phyloP scores from a whole-genome alignment of 2,888 invertebrate species.

The Mesoligia furuncula region DNA sequence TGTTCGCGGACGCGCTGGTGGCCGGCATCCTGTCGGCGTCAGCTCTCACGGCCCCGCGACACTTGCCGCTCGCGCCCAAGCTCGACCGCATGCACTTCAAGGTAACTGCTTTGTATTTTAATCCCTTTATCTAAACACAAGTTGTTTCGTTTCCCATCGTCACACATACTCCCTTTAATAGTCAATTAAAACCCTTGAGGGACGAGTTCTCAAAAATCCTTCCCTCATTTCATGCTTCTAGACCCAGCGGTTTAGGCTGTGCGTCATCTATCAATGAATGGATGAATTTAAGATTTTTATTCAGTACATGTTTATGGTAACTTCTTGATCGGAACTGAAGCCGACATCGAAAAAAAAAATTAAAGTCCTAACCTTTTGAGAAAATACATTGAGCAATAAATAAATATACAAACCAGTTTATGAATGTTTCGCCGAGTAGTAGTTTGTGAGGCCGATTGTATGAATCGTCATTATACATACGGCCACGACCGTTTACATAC shows the following conservation, averaged over 20 bases:
- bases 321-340: not conserved
- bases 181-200: not conserved
- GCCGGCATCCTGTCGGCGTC: slow-evolving; percentile 96
- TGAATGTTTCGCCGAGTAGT: not conserved
- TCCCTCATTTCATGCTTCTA: not conserved
- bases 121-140: not conserved
- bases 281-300: not conserved
- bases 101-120: slow-evolving; percentile 77
- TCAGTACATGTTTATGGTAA: not conserved
- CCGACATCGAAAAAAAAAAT: not conserved
- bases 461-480: not conserved
- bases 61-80: slow-evolving; percentile 86
- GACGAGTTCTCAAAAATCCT: not conserved
- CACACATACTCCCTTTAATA: not conserved
- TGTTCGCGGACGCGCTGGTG: slow-evolving; percentile 99
- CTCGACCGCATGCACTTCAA: slow-evolving; percentile 98
- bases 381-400: not conserved
- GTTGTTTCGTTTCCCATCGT: not conserved
- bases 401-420: not conserved
- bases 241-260: not conserved
- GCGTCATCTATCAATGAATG: not conserved
- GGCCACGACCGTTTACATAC: not conserved
- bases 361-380: not conserved
- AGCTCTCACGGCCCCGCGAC: slow-evolving; percentile 71
- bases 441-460: not conserved